phyloP scores from a whole-genome alignment of 2,888 invertebrate species.

The Azorinus chamasolen region DNA sequence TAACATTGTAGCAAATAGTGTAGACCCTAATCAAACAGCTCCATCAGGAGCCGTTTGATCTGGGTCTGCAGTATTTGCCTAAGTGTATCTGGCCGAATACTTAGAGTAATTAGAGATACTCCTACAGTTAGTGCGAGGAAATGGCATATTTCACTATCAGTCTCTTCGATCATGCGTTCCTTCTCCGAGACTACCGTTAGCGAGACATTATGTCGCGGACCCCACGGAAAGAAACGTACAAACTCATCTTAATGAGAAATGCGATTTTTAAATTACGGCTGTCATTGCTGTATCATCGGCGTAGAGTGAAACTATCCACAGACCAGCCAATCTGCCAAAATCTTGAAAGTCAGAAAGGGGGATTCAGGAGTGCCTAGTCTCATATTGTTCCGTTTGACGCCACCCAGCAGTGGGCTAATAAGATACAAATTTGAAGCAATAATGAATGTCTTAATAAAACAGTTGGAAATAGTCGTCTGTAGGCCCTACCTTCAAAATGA shows the following conservation, averaged over 20 bases:
- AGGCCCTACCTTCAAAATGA: not conserved
- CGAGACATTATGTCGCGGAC: slow-evolving; percentile 26
- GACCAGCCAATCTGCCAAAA: slow-evolving; percentile 15
- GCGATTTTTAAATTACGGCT: slow-evolving; percentile 49
- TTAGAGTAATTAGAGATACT: no score
- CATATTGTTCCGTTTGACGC: slow-evolving; percentile 38
- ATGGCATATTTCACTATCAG: no score
- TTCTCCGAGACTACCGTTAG: not conserved
- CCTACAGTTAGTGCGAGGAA: no score
- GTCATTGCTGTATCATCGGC: slow-evolving; percentile 45
- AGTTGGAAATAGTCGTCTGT: slow-evolving; percentile 30
- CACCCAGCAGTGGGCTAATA: slow-evolving; percentile 40
- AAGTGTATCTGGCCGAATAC: no score
- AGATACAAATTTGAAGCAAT: slow-evolving; percentile 51
- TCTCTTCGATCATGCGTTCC: no score
- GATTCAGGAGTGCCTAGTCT: slow-evolving; percentile 26
- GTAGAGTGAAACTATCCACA: slow-evolving; percentile 52
- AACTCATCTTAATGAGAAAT: slow-evolving; percentile 51
- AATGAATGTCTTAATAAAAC: slow-evolving; percentile 48
- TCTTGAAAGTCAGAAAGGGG: not conserved
- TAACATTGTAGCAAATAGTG: no score
- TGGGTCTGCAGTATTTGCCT: no score
- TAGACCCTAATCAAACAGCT: no score
- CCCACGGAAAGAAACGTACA: slow-evolving; percentile 44
- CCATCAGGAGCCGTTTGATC: no score